Evolutionary conservation across 2,797 vertebrate species (phyloP).

Genomic region (Ambastaia sidthimunki): DNA sequence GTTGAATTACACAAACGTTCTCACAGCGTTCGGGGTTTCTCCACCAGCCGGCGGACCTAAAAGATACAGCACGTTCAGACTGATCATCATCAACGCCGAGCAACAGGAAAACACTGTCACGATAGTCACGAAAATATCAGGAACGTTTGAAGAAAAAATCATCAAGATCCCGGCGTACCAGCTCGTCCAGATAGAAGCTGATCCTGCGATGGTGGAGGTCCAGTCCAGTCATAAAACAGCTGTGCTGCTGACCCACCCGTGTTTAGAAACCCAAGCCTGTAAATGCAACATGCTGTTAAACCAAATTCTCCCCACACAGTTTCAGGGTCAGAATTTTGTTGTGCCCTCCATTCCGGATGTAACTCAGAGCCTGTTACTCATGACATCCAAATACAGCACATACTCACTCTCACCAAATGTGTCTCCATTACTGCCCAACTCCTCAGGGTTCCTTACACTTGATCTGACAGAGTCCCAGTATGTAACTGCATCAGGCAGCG

Average conservation of each 20-base stretch:
- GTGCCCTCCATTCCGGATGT: slow-evolving; percentile 45
- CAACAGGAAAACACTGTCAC: neutral
- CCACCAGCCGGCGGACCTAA: neutral
- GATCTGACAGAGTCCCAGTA: accelerated
- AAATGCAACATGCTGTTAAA: slow-evolving; percentile 66
- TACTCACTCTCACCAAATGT: neutral
- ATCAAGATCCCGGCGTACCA: neutral
- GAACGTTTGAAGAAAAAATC: accelerated
- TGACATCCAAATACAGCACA: neutral
- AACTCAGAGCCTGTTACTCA: neutral
- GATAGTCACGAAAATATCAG: neutral
- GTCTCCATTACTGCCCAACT: neutral
- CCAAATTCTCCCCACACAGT: slow-evolving; percentile 51
- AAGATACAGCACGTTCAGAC: slow-evolving; percentile 60
- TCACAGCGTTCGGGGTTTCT: accelerated
- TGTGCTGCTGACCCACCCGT: slow-evolving; percentile 70
- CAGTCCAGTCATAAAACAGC: slow-evolving; percentile 33
- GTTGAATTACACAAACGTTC: neutral
- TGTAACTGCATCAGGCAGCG: neutral
- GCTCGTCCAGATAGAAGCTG: slow-evolving; percentile 52
- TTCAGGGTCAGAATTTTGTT: slow-evolving; percentile 43
- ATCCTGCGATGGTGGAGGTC: accelerated
- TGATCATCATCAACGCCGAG: slow-evolving; percentile 67
- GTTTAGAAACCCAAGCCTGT: slow-evolving; percentile 56
- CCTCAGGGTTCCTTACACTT: neutral